Base-by-base conservation (phyloP, 2,113 vertebrate genomes). In the Ictidomys tridecemlineatus region DNA sequence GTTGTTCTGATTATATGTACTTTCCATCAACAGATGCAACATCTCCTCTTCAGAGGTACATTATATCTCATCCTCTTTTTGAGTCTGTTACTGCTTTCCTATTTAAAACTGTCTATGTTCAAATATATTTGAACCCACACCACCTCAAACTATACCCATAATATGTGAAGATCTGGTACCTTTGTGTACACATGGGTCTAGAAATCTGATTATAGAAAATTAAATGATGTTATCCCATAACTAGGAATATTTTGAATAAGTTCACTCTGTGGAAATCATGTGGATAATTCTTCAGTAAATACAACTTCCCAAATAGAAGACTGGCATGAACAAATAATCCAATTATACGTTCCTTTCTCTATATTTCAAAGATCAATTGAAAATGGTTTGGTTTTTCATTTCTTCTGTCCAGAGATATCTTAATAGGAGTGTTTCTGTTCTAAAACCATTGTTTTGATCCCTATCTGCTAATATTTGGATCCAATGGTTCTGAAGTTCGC, bases 151-250 rank as follows among this genome's bases (percentile, higher is more conserved):
- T 42, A 12, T 24, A 17, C 22, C 18, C 17, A 39, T 1, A 93
- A 30, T 77, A 20, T 28, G 17, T 28, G 17, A 91, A 82, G 42
- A 3, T 37, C 16, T 77, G 32, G 1, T 53, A 74, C 7, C 2
- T 91, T 45, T 94, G 28, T 82, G 7, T 26, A 63, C 37, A 26
- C 56, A 2, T n/a, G 56, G 26, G 89, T n/a, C 13, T 42, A 92
- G n/a, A 80, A 80, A 80, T 58, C 26, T 65, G 34, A 72, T 73
- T 34, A 63, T 9, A 97, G 28, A 84, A 91, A 93, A 37, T 70
- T 53, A 51, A 72, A 85, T 63, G 32, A 1, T 76, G 0, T 82
- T 79, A 30, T 76, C 48, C 14, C 9, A 18, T 42, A 86, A 18
- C 28, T 61, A 45, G 8, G 79, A 16, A 12, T 69, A 91, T 63